These are phyloP conservation scores for Emberiza fucata DNA, from an alignment of 2,113 vertebrate genomes.

Conservation along the genomic window DNA sequence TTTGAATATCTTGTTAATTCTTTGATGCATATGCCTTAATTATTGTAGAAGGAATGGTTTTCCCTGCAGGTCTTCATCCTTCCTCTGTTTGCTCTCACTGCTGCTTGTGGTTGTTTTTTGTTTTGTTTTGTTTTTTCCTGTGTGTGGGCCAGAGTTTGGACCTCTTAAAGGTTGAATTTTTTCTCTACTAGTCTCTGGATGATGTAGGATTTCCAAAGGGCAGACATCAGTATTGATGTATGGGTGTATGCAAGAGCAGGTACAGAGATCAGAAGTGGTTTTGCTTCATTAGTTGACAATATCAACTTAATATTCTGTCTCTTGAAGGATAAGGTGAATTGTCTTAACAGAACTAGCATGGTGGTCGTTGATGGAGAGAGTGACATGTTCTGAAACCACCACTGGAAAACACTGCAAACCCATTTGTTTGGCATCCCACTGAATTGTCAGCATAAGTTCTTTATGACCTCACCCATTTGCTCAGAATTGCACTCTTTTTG, in stretches of 20 bases:
- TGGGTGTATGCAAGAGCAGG: background rate
- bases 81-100: background rate
- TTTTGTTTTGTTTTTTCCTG: rapidly evolving
- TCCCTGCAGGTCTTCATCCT: background rate
- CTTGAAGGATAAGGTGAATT: background rate
- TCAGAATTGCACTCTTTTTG: background rate
- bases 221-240: background rate
- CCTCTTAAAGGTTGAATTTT: background rate
- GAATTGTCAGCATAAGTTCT: background rate
- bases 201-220: background rate
- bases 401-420: background rate
- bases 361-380: background rate
- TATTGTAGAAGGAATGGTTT: background rate
- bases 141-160: background rate
- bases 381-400: background rate
- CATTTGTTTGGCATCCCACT: background rate
- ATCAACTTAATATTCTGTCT: background rate
- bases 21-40: background rate
- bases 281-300: background rate
- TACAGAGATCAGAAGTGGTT: background rate
- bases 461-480: background rate
- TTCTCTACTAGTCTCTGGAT: background rate
- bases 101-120: background rate
- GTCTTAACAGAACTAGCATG: background rate
- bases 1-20: background rate